Percentiles rank a stretch among this genome's conserved stretches.
These are phyloP conservation scores for Phycodurus eques DNA, from an alignment of 2,113 vertebrate genomes.

Conservation along the genomic window DNA sequence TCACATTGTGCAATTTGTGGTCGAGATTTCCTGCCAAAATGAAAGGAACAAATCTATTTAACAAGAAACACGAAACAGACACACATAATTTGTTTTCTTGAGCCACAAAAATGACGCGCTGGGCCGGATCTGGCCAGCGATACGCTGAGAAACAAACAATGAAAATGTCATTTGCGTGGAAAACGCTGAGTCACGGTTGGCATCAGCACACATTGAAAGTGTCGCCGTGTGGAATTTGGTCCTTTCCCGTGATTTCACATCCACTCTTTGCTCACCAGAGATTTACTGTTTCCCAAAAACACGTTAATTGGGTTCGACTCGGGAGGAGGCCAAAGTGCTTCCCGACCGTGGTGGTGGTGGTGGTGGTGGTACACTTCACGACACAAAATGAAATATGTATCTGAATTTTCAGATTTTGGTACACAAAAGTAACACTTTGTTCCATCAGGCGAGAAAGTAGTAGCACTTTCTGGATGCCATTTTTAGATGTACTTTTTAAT, in stretches of 20 bases:
- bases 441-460: too few relatives aligned
- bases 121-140: background rate
- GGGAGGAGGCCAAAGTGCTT: background rate
- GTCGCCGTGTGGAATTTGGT: constrained; percentile 63
- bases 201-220: constrained; percentile 17
- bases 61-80: too few relatives aligned
- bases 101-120: background rate
- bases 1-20: too few relatives aligned
- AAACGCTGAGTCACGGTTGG: constrained; percentile 8
- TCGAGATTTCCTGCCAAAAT: constrained; percentile 1
- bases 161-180: background rate
- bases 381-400: too few relatives aligned
- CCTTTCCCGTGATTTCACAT: constrained; percentile 52
- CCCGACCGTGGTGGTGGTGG: background rate
- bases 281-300: constrained; percentile 66
- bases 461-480: too few relatives aligned
- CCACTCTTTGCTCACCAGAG: constrained; percentile 44
- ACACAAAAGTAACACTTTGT: too few relatives aligned
- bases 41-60: constrained; percentile 2
- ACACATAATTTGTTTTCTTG: background rate
- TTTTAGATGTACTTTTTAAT: too few relatives aligned
- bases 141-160: constrained; percentile 14
- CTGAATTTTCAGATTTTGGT: too few relatives aligned
- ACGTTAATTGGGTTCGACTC: constrained; percentile 58
- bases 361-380: background rate